Base-by-base conservation (phyloP, 1,140 invertebrate species). In the Bombus vancouverensis region DNA sequence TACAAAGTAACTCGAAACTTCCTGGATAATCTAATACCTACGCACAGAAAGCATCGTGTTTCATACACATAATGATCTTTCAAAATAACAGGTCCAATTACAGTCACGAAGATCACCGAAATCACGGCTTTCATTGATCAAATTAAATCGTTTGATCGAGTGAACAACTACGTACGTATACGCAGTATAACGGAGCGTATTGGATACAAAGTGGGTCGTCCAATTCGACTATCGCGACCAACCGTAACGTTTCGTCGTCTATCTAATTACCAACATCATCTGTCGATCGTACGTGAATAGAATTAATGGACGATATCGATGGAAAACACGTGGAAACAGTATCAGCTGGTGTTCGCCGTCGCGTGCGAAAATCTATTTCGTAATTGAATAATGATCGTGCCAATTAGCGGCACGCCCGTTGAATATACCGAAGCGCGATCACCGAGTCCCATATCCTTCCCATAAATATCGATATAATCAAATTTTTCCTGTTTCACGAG, bases 241-340 rank as follows among this genome's bases (percentile, higher is more conserved):
- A 15, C 57, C 2, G 80, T 57, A 81, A 81, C 70, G 28, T 81
- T 81, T 74, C 42, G 62, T 53, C 78, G 65, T 53, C 44, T 53
- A 80, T 70, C 78, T 44, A 59, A 73, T 81, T 81, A 62, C 39
- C 70, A 2, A 57, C 37, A 81, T 42, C 47, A 34, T 81, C 44
- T 28, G 68, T 62, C 32, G 68, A 18, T 39, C 32, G 65, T 34
- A 22, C 78, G 32, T 34, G 78, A 12, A 70, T n/a, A 3, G 78
- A 68, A 70, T 80, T 70, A 80, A 80, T 53, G 32, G 22, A 53
- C 12, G 34, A 80, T 70, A 62, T 42, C 42, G 42, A 68, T 18
- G 42, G 65, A 79, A 79, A 79, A 79, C 65, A 39, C 62, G 57
- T 42, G 62, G 8, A 68, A 68, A 39, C 59, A 10, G 15, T 37